Conservation (phyloP, 92 coral and sea anemone genomes). For the Actinernus sp. region DNA sequence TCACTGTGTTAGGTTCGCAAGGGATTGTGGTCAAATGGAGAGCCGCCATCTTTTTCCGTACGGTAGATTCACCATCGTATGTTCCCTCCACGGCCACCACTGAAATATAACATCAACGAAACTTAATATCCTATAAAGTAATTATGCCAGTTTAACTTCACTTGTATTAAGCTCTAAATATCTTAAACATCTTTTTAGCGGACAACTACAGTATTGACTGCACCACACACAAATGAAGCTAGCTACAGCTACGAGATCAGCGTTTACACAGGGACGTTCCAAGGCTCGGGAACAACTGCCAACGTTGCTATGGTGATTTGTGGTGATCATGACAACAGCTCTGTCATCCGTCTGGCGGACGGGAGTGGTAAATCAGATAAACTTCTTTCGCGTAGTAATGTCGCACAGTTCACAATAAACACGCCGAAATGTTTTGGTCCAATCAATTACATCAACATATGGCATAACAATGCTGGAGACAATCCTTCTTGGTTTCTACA, state of each 20-base stretch:
- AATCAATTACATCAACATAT: conserved; percentile 63
- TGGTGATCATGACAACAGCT: conserved; percentile 73
- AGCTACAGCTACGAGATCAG: conserved; percentile 71
- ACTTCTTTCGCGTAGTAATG: conserved; percentile 69
- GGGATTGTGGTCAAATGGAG: no score
- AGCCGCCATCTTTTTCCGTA: no score
- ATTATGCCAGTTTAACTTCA: no score
- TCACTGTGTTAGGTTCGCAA: no score
- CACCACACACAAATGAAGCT: conserved; percentile 2
- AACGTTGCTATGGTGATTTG: conserved; percentile 68
- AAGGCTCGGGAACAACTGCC: conserved; percentile 86
- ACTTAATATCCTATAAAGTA: no score
- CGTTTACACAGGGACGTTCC: conserved; percentile 81
- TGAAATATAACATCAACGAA: no score
- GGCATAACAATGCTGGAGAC: conserved; percentile 89
- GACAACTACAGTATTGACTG: neutral
- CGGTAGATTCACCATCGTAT: no score
- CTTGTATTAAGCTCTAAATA: no score
- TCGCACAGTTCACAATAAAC: conserved; percentile 50
- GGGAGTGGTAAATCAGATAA: conserved; percentile 24
- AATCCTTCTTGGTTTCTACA: conserved; percentile 78
- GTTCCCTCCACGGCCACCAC: no score
- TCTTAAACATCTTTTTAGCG: neutral
- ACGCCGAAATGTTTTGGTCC: conserved; percentile 69
- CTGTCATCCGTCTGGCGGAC: conserved; percentile 61